Conservation (phyloP, 1,140 invertebrate genomes). For the Saccostrea echinata region DNA sequence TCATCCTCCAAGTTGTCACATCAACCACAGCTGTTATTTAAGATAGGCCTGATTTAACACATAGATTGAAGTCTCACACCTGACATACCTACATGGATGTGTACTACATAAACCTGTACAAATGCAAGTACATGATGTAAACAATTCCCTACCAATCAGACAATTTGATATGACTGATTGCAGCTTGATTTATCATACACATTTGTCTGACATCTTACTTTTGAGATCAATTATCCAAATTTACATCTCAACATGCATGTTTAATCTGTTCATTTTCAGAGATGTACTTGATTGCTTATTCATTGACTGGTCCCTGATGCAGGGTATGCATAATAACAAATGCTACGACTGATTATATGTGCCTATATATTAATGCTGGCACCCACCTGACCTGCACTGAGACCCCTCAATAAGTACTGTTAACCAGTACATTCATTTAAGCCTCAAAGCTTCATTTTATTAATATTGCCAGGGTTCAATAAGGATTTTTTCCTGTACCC, state of each 20-base stretch:
- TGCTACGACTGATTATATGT: too few relatives aligned
- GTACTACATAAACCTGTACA: not conserved
- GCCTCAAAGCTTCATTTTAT: not conserved
- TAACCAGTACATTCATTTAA: not conserved
- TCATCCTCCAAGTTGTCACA: too few relatives aligned
- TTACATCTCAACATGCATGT: slow-evolving; percentile 3
- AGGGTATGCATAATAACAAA: not conserved
- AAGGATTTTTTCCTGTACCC: too few relatives aligned
- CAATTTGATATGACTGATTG: not conserved
- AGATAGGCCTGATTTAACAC: too few relatives aligned
- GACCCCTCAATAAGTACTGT: not conserved
- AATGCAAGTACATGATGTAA: not conserved
- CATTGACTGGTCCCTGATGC: not conserved
- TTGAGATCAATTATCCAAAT: not conserved
- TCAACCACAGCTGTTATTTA: too few relatives aligned
- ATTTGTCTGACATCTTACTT: slow-evolving; percentile 3
- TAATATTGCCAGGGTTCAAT: too few relatives aligned
- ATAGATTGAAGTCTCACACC: not conserved
- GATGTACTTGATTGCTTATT: slow-evolving; percentile 1
- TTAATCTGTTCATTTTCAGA: not conserved
- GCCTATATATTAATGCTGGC: not conserved
- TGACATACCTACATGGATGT: not conserved
- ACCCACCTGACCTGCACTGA: not conserved
- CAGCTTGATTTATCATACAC: not conserved
- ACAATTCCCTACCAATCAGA: not conserved